phyloP scores from a whole-genome alignment of 2,113 vertebrate species.

The Brienomyrus longianalis region DNA sequence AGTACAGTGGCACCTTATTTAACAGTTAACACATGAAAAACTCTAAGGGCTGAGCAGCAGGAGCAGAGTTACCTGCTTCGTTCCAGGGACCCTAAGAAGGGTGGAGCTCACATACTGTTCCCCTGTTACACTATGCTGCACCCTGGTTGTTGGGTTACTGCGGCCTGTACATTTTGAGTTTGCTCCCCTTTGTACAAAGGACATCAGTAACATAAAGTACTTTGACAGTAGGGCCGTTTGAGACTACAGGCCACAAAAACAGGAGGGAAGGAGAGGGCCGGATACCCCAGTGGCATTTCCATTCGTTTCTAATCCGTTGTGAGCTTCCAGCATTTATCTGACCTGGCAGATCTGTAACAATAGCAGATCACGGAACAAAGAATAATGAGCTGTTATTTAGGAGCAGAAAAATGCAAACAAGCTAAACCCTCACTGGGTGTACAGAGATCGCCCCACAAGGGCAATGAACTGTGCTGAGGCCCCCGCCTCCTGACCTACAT shows the following conservation, averaged over 20 bases:
- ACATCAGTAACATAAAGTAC: not conserved
- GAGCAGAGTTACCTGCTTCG: not conserved
- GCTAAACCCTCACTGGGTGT: not conserved
- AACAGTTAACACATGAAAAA: not conserved
- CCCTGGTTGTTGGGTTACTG: not conserved
- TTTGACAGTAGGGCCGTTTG: not conserved
- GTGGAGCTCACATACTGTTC: not conserved
- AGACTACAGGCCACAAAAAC: not conserved
- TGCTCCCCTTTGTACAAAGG: not conserved
- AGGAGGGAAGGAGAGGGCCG: not conserved
- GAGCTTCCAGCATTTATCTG: not conserved
- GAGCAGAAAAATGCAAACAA: not conserved
- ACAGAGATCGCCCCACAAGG: not conserved
- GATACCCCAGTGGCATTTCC: not conserved
- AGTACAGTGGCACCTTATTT: not conserved
- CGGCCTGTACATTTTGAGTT: not conserved
- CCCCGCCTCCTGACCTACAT: not conserved
- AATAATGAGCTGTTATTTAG: not conserved
- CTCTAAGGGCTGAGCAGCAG: not conserved
- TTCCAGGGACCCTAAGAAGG: not conserved
- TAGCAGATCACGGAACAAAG: not conserved
- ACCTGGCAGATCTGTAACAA: not conserved
- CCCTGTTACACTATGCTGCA: not conserved
- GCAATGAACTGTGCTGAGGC: not conserved
- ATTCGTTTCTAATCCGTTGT: not conserved